Evolutionary conservation across 2,113 vertebrate species (phyloP).

Genomic region (Cyphomyrus plagiostoma): DNA sequence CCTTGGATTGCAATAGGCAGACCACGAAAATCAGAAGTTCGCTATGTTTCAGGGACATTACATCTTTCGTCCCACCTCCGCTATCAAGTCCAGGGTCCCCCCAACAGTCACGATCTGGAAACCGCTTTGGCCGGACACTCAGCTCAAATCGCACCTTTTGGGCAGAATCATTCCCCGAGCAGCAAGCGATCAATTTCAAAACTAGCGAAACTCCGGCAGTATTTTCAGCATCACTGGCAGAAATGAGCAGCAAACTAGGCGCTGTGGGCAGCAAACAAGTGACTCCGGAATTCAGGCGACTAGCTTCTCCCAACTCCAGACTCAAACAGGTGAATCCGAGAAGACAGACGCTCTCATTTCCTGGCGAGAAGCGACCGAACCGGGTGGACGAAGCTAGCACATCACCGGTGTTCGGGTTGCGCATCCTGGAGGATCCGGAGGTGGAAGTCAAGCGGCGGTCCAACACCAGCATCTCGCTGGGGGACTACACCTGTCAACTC

Average conservation of each 20-base stretch:
- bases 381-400: slow-evolving; percentile 29
- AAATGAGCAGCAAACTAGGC: slow-evolving; percentile 29
- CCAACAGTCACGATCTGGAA: background rate
- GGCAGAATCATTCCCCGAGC: slow-evolving; percentile 32
- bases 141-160: slow-evolving; percentile 13
- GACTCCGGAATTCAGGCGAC: slow-evolving; percentile 15
- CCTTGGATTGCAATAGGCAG: background rate
- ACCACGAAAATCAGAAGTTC: slow-evolving; percentile 16
- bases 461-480: slow-evolving; percentile 15
- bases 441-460: slow-evolving; percentile 16
- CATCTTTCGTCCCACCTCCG: slow-evolving; percentile 13
- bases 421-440: slow-evolving; percentile 30
- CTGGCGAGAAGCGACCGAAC: slow-evolving; percentile 14
- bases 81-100: slow-evolving; percentile 24
- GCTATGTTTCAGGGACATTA: slow-evolving; percentile 19
- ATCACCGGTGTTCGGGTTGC: slow-evolving; percentile 37
- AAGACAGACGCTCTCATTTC: slow-evolving; percentile 23
- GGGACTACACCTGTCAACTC: slow-evolving; percentile 48
- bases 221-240: slow-evolving; percentile 24
- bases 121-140: background rate
- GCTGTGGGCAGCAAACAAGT: background rate
- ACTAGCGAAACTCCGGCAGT: slow-evolving; percentile 24
- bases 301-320: background rate
- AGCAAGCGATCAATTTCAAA: slow-evolving; percentile 11
- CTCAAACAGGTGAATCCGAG: slow-evolving; percentile 11